A percentile compares a stretch with the other conserved stretches of the same genome.
Conservation (phyloP, 2,797 vertebrate genomes). For the Molossus molossus region DNA sequence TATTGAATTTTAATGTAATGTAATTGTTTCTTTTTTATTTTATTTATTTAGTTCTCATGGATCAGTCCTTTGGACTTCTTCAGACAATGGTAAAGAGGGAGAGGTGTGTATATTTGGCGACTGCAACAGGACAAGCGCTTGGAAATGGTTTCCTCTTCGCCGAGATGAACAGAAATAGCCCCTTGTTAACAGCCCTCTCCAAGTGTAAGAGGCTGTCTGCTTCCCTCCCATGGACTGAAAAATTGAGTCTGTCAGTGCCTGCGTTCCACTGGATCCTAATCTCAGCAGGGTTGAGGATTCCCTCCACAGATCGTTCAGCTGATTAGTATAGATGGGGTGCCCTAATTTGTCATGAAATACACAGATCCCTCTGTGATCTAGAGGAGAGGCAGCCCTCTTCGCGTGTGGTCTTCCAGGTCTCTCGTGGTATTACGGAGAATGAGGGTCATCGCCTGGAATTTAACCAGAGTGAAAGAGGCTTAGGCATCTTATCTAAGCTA, state of each 20-base stretch:
- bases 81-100: background rate
- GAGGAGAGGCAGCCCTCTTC: background rate
- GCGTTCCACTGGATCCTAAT: background rate
- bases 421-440: background rate
- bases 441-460: background rate
- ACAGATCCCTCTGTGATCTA: background rate
- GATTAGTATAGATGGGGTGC: background rate
- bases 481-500: background rate
- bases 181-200: background rate
- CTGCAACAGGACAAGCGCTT: accelerated
- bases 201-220: background rate
- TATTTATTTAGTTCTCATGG: background rate
- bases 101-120: background rate
- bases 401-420: background rate
- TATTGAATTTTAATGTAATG: background rate
- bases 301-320: background rate
- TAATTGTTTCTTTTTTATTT: too few species aligned
- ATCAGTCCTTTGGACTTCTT: background rate
- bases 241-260: background rate
- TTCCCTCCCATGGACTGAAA: background rate
- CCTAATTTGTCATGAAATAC: background rate
- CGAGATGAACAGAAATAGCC: background rate
- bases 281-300: background rate
- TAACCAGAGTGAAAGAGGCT: background rate
- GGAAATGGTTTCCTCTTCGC: background rate